Evolutionary conservation across 1,140 invertebrate species (phyloP).

Genomic region (Hylyphantes graminicola): DNA sequence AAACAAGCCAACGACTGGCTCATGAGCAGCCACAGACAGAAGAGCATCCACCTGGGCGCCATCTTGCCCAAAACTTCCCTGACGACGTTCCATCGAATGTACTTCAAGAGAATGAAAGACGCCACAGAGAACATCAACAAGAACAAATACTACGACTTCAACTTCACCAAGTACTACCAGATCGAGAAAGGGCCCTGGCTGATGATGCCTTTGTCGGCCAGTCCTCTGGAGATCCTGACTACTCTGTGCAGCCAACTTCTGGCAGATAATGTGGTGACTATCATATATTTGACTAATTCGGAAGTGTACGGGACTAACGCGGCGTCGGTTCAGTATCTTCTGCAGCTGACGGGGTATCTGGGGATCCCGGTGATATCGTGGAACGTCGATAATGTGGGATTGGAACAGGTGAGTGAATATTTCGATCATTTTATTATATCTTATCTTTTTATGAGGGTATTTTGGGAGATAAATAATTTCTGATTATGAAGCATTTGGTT

Average conservation of each 20-base stretch:
- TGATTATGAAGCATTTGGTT: too few relatives aligned
- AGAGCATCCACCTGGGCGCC: conserved; percentile 70
- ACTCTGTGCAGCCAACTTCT: conserved; percentile 87
- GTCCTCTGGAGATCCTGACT: conserved; percentile 75
- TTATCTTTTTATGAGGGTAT: too few relatives aligned
- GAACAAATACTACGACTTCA: conserved; percentile 67
- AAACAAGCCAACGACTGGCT: conserved; percentile 17
- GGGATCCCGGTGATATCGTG: conserved; percentile 90
- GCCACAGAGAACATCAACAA: conserved; percentile 74
- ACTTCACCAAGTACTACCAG: conserved; percentile 42
- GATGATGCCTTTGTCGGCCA: conserved; percentile 73
- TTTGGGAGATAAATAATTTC: too few relatives aligned
- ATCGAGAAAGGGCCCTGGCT: conserved; percentile 27
- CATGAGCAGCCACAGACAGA: conserved; percentile 12
- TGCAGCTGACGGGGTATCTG: conserved; percentile 87
- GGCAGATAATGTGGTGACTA: conserved; percentile 87
- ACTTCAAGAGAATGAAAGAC: conserved; percentile 72
- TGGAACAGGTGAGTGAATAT: conserved; percentile 73
- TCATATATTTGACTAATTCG: conserved; percentile 93
- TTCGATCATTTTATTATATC: background rate
- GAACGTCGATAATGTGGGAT: conserved; percentile 93
- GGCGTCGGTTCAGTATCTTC: conserved; percentile 91
- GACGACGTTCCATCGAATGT: conserved; percentile 73
- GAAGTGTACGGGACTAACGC: conserved; percentile 88
- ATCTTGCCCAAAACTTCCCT: conserved; percentile 81